phyloP scores from a whole-genome alignment of 2,888 invertebrate species.

The Eumerus sabulonum region DNA sequence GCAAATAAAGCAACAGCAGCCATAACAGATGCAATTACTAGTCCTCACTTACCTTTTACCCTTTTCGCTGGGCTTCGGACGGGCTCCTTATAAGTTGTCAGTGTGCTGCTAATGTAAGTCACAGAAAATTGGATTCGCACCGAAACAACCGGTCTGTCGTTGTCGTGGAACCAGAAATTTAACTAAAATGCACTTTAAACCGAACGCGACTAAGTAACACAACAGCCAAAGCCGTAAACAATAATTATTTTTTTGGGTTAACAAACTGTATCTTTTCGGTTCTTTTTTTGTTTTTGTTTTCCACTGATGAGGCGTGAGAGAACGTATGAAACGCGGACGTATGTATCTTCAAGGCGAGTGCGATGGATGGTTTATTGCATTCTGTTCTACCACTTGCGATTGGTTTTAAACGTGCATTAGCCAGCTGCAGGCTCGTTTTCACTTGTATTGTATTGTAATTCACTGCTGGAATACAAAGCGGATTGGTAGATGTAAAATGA shows the following conservation, averaged over 20 bases:
- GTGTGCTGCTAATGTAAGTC: slow-evolving; percentile 30
- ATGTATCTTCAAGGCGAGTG: slow-evolving; percentile 12
- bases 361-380: slow-evolving; percentile 41
- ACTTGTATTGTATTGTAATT: slow-evolving; percentile 14
- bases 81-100: too few relatives aligned
- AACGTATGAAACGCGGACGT: slow-evolving; percentile 2
- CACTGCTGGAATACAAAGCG: slow-evolving; percentile 39
- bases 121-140: slow-evolving; percentile 21
- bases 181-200: slow-evolving; percentile 48
- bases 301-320: slow-evolving; percentile 10
- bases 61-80: too few relatives aligned
- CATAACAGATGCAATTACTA: slow-evolving; percentile 29
- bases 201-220: slow-evolving; percentile 6
- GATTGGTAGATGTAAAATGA: slow-evolving; percentile 4
- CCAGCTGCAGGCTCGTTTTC: slow-evolving; percentile 20
- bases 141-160: slow-evolving; percentile 50
- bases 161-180: slow-evolving; percentile 30
- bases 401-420: slow-evolving; percentile 7
- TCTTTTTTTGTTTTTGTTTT: too few relatives aligned
- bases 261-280: slow-evolving; percentile 63
- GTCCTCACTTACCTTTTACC: slow-evolving; percentile 38
- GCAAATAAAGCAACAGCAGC: neutral
- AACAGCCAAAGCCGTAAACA: slow-evolving; percentile 11
- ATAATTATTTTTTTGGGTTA: slow-evolving; percentile 49
- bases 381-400: slow-evolving; percentile 56